These are phyloP conservation scores for Himalopsyche tibetana DNA, from an alignment of 2,888 invertebrate genomes.

Conservation along the genomic window DNA sequence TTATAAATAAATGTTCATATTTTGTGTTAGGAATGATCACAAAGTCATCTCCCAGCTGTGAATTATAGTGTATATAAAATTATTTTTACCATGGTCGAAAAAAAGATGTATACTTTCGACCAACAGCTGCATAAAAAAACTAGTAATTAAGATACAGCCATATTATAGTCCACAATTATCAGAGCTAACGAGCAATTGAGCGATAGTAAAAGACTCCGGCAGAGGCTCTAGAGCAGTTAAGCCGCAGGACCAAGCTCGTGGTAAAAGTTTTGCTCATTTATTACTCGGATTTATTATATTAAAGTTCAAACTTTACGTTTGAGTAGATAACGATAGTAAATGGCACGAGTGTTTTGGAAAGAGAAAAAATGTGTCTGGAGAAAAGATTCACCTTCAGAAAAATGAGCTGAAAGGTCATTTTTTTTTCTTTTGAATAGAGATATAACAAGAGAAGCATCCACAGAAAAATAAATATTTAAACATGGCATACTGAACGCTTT, in stretches of 20 bases:
- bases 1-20: too few relatives aligned
- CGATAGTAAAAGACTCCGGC: constrained; percentile 11
- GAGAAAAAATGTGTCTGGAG: constrained; percentile 29
- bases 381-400: constrained; percentile 35
- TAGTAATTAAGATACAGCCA: background rate
- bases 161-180: background rate
- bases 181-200: background rate
- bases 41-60: too few relatives aligned
- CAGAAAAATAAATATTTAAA: background rate
- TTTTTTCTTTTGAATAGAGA: background rate
- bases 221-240: constrained; percentile 35
- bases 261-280: constrained; percentile 54
- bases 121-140: too few relatives aligned
- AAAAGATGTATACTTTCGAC: too few relatives aligned
- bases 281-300: constrained; percentile 59
- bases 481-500: background rate
- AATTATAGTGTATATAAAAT: too few relatives aligned
- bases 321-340: constrained; percentile 43
- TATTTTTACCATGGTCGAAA: too few relatives aligned
- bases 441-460: background rate
- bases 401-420: constrained; percentile 19
- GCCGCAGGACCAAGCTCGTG: constrained; percentile 23
- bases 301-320: constrained; percentile 51
- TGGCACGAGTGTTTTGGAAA: background rate
- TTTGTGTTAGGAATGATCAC: too few relatives aligned